Evolutionary conservation across 2,113 vertebrate species (phyloP), one percentile per base, ranked within the genome.

Genomic region (Odocoileus hemionus): DNA sequence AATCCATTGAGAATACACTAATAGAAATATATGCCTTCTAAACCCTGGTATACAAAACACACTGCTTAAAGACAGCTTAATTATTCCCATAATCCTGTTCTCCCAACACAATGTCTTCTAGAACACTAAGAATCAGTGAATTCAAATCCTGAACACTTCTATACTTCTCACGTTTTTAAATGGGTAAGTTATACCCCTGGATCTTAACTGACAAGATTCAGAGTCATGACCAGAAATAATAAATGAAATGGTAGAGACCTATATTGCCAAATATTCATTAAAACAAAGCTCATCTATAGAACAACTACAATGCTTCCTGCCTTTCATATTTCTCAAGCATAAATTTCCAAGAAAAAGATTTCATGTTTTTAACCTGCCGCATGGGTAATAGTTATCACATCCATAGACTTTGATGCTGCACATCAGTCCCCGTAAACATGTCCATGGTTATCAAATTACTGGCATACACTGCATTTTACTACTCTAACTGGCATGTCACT

Each of bases 401-500:
- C 12, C 5, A n/a, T 7, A 57, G 67, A 5, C 6, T 92, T 36
- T 90, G 50, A 93, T 57, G 26, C 26, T 36, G 6, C 1, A 14
- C 4, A 57, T 60, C 2, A 25, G 39, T 13, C 36, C 30, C 21
- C 25, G 86, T 16, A 82, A 87, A 85, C 79, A 43, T 2, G 61
- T 58, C 80, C 91, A 6, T 64, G 54, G 28, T 87, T 60, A 57
- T 83, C 26, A n/a, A 82, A 4, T 74, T 83, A 82, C 23, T 6
- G 86, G 36, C 19, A 82, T 21, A 33, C 1, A 58, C 57, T 55
- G 60, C 36, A 67, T 93, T 96, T 95, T 60, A 91, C 36, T 57
- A 33, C 14, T 23, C 55, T 94, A 67, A 64, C 26, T 94, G 74
- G 78, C 60, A 96, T 85, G 95, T 95, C 93, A 86, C 17, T 91